Base-by-base conservation (phyloP, 2,797 vertebrate genomes). In the Parotocinclus haroldoi region DNA sequence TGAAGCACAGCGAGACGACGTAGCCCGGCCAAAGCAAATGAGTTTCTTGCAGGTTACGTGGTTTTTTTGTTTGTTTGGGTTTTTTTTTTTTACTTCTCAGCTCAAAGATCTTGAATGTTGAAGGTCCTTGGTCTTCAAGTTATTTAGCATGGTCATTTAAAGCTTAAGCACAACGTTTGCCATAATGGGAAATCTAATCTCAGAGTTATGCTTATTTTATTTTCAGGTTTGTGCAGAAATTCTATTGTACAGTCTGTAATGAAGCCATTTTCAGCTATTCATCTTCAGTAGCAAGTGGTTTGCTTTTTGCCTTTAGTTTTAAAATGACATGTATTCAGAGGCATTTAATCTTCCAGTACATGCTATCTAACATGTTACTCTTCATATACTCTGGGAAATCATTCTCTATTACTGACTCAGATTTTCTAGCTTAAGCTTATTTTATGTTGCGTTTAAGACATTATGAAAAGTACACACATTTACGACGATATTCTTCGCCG, bases 11-110 rank as follows among this genome's bases (percentile, higher is more conserved):
- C 57, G 66, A 7, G 44, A 75, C 82, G 80, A 85, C 83, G 84
- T 83, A 84, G 83, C 79, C 83, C 83, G 87, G 89, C 90, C 91
- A 90, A 91, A 92, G 88, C 68, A 76, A 85, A 80, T 78, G 74
- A 38, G 71, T 78, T 73, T 70, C 49, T 55, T 63, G 50, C 64
- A 51, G 58, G 39, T 76, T n/a, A n/a, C n/a, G n/a, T n/a, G n/a
- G n/a, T n/a, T n/a, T 75, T 72, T 67, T 45, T 78, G 73, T 42
- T 58, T 50, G n/a, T n/a, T n/a, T n/a, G n/a, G n/a, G n/a, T 16
- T 27, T 17, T 7, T 27, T 27, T 27, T 27, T 27, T 27, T 27
- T 52, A 52, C 48, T 50, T 62, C n/a, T 71, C 56, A 39, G 55
- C 37, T 57, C 42, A 58, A 14, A 59, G 37, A 52, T 27, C 40